Percentiles rank a stretch among this genome's conserved stretches.
phyloP scores from a whole-genome alignment of 30 jellyfish, hydroid and myxozoan species.

The Hydractinia symbiolongicarpus region DNA sequence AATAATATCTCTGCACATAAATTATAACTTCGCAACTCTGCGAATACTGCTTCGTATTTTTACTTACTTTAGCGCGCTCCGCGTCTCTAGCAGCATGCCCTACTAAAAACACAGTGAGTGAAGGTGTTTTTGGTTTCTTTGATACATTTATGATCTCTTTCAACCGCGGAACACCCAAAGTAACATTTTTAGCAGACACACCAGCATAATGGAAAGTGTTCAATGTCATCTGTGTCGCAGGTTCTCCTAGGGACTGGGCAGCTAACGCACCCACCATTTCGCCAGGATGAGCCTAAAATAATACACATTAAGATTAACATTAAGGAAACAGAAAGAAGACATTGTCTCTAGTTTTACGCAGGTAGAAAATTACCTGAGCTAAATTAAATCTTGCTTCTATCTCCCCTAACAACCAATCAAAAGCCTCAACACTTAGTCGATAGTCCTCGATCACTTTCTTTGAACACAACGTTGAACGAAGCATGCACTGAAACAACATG shows the following conservation, averaged over 20 bases:
- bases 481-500: slow-evolving; percentile 63
- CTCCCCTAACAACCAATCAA: slow-evolving; percentile 96
- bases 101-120: slow-evolving; percentile 86
- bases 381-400: slow-evolving; percentile 95
- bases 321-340: not conserved
- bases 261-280: slow-evolving; percentile 99
- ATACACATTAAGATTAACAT: not conserved
- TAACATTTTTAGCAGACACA: slow-evolving; percentile 98
- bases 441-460: slow-evolving; percentile 74
- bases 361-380: slow-evolving; percentile 64
- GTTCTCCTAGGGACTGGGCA: slow-evolving; percentile 99
- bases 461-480: slow-evolving; percentile 79
- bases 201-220: slow-evolving; percentile 99
- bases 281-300: slow-evolving; percentile 89
- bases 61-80: slow-evolving; percentile 78
- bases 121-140: slow-evolving; percentile 99
- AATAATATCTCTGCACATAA: too few relatives aligned
- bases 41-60: not conserved
- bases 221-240: slow-evolving; percentile 99
- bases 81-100: slow-evolving; percentile 99
- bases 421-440: slow-evolving; percentile 76
- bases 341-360: not conserved
- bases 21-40: too few relatives aligned
- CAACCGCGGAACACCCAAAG: slow-evolving; percentile 98
- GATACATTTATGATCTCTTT: slow-evolving; percentile 95